phyloP scores from a whole-genome alignment of 2,797 vertebrate species.

The Dermochelys coriacea region DNA sequence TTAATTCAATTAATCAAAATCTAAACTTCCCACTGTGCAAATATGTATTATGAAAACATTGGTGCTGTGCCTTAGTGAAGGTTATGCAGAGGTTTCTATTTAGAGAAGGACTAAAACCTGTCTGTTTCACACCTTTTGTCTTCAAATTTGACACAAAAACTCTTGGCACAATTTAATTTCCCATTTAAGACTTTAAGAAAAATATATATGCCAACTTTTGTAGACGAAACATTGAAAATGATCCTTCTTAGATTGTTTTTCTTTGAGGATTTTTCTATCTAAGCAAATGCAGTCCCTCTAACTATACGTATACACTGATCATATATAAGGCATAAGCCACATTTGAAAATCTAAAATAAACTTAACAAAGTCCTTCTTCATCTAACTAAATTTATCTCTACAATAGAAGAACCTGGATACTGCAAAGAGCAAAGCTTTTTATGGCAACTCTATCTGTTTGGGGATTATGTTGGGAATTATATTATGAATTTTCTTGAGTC shows the following conservation, averaged over 20 bases:
- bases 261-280: neutral
- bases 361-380: neutral
- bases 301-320: neutral
- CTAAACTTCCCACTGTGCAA: neutral
- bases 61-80: neutral
- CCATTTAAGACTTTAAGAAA: neutral
- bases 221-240: neutral
- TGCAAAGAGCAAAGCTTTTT: neutral
- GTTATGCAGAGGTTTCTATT: neutral
- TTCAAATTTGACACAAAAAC: neutral
- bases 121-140: neutral
- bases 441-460: neutral
- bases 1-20: neutral
- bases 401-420: neutral
- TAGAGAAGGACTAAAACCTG: neutral
- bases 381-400: neutral
- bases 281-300: neutral
- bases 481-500: neutral
- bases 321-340: neutral
- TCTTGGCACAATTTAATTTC: neutral
- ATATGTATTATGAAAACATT: neutral
- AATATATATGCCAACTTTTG: neutral
- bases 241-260: neutral
- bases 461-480: neutral
- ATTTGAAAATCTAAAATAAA: slow-evolving; percentile 3